Evolutionary conservation across 2,113 vertebrate species (phyloP).

Genomic region (Chloropsis hardwickii): DNA sequence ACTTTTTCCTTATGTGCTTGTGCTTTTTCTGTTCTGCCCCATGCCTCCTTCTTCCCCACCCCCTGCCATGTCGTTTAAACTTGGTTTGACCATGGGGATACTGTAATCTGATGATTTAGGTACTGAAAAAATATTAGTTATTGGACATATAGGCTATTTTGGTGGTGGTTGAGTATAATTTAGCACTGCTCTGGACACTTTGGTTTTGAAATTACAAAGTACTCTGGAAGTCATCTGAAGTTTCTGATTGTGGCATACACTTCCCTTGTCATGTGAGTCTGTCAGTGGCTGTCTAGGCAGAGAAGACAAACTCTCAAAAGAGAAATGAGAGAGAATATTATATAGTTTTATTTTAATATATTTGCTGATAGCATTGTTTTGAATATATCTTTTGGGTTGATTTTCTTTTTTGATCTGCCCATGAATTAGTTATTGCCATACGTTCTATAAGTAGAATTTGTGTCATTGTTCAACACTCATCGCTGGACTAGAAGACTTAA

Average conservation of each 20-base stretch:
- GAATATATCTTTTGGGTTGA: background rate
- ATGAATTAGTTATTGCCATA: conserved; percentile 42
- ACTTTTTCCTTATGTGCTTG: background rate
- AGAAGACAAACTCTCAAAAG: background rate
- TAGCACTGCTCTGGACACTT: background rate
- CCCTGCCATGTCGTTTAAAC: background rate
- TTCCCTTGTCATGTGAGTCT: background rate
- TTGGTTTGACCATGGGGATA: background rate
- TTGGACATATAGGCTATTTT: background rate
- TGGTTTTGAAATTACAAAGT: background rate
- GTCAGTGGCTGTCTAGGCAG: background rate
- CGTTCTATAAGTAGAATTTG: conserved; percentile 30
- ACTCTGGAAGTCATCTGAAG: background rate
- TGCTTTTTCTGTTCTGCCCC: background rate
- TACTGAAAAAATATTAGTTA: background rate
- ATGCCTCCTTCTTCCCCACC: accelerated
- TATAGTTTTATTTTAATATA: background rate
- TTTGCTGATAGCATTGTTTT: background rate
- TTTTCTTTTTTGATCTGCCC: background rate
- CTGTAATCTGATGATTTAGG: background rate
- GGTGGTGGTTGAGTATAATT: background rate
- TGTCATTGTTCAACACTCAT: background rate
- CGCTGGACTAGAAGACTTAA: background rate
- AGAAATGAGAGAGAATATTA: conserved; percentile 26
- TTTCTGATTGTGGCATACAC: background rate